Percentiles rank a stretch among this genome's conserved stretches.
These are phyloP conservation scores for Gastrophysa polygoni DNA, from an alignment of 2,888 invertebrate species.

Conservation along the genomic window DNA sequence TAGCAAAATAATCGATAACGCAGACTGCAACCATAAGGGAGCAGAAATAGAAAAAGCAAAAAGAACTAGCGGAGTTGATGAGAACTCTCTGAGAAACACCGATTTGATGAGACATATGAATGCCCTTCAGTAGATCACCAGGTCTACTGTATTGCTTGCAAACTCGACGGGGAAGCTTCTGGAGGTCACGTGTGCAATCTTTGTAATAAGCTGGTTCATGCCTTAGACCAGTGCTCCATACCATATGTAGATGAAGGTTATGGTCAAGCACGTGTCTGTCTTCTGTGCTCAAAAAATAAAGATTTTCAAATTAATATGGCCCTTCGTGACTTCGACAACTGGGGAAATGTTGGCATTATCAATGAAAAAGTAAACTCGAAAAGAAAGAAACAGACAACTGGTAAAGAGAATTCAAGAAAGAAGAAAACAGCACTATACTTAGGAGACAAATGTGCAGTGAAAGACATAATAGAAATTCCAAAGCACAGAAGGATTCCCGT, in stretches of 20 bases:
- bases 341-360: background rate
- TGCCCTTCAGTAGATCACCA: background rate
- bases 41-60: background rate
- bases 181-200: background rate
- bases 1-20: background rate
- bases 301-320: background rate
- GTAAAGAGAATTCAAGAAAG: background rate
- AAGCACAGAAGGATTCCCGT: background rate
- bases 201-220: background rate
- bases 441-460: background rate
- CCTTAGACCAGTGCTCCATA: background rate
- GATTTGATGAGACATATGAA: background rate
- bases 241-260: background rate
- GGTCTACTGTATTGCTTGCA: background rate
- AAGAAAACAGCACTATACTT: background rate
- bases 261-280: background rate
- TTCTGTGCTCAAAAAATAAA: background rate
- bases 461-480: background rate
- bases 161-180: background rate
- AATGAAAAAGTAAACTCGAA: background rate
- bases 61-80: background rate
- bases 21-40: background rate
- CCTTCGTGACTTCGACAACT: background rate
- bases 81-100: background rate
- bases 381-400: background rate